phyloP scores from a whole-genome alignment of 2,113 vertebrate species.

The Accipiter virgatus region DNA sequence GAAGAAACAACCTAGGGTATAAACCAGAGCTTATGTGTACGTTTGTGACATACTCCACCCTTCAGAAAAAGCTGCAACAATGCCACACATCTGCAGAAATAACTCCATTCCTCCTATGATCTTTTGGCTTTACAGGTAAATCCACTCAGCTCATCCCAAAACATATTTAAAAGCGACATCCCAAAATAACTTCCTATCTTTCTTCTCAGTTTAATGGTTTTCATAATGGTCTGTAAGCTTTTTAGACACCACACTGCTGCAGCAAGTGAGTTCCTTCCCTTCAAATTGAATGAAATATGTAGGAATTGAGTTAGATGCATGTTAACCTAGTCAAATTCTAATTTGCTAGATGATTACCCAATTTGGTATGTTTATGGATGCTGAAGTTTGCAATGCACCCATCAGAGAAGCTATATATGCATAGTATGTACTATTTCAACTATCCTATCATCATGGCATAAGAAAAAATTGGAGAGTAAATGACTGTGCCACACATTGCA shows the following conservation, averaged over 20 bases:
- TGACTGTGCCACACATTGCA: background rate
- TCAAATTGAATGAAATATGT: background rate
- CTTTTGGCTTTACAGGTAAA: conserved; percentile 14
- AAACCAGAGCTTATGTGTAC: background rate
- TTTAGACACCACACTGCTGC: background rate
- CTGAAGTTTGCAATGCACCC: background rate
- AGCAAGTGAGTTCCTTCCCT: background rate
- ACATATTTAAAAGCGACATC: background rate
- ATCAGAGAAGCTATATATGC: background rate
- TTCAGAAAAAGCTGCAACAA: conserved; percentile 2
- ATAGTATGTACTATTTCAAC: background rate
- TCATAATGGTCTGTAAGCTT: background rate
- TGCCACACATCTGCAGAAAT: background rate
- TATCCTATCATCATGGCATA: background rate
- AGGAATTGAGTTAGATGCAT: background rate
- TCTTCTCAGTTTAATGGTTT: background rate
- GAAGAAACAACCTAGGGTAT: background rate
- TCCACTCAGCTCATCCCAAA: background rate
- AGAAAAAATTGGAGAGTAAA: background rate
- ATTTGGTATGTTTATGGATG: background rate
- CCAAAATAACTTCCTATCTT: background rate
- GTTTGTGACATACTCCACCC: background rate
- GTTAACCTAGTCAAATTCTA: background rate
- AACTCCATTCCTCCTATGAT: background rate
- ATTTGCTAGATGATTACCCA: background rate